phyloP scores from a whole-genome alignment of 1,140 invertebrate species.

The Caerostris extrusa region DNA sequence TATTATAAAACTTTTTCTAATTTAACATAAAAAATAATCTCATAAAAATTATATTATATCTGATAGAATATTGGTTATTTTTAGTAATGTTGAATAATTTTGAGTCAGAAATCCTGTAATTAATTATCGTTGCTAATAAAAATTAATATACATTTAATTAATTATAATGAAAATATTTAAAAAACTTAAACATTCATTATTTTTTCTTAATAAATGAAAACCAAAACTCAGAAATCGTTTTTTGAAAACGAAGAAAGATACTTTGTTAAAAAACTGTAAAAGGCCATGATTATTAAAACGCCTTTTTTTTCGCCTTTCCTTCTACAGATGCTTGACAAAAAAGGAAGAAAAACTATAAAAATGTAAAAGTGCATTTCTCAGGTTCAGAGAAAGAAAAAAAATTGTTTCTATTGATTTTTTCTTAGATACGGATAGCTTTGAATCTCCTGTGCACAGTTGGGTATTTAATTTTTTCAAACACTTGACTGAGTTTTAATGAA shows the following conservation, averaged over 20 bases:
- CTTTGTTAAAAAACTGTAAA: not conserved
- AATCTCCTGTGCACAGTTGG: slow-evolving; percentile 60
- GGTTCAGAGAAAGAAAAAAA: slow-evolving; percentile 14
- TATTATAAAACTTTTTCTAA: no score
- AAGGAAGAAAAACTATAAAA: not conserved
- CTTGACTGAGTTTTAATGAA: slow-evolving; percentile 77
- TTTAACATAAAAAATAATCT: no score
- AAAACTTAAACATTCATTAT: not conserved
- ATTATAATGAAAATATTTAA: no score
- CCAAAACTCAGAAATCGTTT: not conserved
- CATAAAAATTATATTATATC: no score
- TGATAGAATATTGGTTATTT: no score
- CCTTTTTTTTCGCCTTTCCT: not conserved
- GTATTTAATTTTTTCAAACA: slow-evolving; percentile 77
- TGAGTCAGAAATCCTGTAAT: no score
- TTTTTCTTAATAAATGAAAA: not conserved
- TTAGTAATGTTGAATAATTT: no score
- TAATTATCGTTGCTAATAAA: no score
- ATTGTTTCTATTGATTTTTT: slow-evolving; percentile 46
- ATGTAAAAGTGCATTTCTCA: not conserved
- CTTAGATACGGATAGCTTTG: not conserved
- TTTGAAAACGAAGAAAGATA: not conserved
- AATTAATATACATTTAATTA: no score
- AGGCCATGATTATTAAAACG: slow-evolving; percentile 1
- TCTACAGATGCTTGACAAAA: not conserved